Base-by-base conservation (phyloP, 1,140 invertebrate genomes). In the Rhopalosiphum padi region DNA sequence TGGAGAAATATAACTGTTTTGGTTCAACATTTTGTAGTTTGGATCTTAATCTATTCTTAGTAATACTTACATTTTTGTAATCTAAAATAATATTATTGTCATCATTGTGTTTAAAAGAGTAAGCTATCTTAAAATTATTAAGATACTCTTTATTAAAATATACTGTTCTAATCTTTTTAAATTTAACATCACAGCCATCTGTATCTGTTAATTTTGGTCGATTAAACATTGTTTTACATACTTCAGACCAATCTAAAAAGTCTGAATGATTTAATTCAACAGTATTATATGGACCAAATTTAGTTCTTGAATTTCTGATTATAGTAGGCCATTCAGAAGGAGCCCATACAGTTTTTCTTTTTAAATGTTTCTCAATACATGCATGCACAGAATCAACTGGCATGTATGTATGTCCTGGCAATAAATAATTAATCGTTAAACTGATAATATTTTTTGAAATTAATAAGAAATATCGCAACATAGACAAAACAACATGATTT, bases 321-420 rank as follows among this genome's bases (percentile, higher is more conserved):
- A 93, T 89, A 35, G 94, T 95, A 93, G 94, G 93, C 94, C 94
- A 94, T 94, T 94, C 94, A 94, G 94, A 94, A 83, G 94, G 94
- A 68, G 94, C 94, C 87, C 94, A 94, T n/a, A 94, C 94, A 30
- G 88, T 94, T 48, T 94, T 94, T 18, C 93, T 93, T 85, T 93
- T 90, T 55, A 91, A 41, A 82, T 68, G 68, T 48, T 60, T 94
- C 86, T 95, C 94, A 85, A 95, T 95, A 37, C n/a, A 46, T 37
- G 94, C 94, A 94, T 94, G 94, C n/a, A 94, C 94, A n/a, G 94
- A 94, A 93, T 95, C 94, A 9, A 94, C 94, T 30, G 94, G 94
- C 94, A 95, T 95, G 25, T 82, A 82, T 82, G 77, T 53, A 22
- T 53, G 51, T 53, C 51, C 51, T 18, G 51, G 51, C 15, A 53